Conservation (phyloP, 2,113 vertebrate genomes). For the Vanacampus margaritifer region DNA sequence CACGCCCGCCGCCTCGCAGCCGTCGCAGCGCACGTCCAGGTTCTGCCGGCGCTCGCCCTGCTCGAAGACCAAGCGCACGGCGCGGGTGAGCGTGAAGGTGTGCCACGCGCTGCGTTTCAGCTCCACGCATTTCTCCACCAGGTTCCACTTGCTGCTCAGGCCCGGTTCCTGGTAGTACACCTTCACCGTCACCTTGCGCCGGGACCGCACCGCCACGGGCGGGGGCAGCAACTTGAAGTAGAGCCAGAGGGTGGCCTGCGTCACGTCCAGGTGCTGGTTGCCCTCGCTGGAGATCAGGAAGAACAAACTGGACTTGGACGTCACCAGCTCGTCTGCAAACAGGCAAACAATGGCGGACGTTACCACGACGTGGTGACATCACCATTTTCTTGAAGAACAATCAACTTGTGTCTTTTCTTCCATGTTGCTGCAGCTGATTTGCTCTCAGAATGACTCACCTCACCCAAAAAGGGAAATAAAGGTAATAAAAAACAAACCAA, state of each 20-base stretch:
- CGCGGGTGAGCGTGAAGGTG: conserved; percentile 87
- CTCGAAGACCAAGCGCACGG: conserved; percentile 84
- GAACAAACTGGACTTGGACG: conserved; percentile 90
- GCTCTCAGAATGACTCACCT: not conserved
- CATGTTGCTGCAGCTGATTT: not conserved
- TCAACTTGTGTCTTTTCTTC: not conserved
- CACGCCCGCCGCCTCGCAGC: conserved; percentile 83
- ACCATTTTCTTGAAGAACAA: not conserved
- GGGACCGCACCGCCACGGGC: conserved; percentile 76
- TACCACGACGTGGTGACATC: not conserved
- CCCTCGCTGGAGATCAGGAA: conserved; percentile 95
- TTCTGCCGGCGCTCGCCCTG: conserved; percentile 87
- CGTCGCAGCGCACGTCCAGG: conserved; percentile 92
- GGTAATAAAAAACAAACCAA: too few relatives aligned
- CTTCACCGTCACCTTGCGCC: conserved; percentile 88
- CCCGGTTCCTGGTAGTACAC: conserved; percentile 90
- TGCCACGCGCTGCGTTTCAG: conserved; percentile 96
- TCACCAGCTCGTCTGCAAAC: conserved; percentile 83
- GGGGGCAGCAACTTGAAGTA: conserved; percentile 89
- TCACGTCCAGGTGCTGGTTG: conserved; percentile 89
- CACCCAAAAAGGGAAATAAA: too few relatives aligned
- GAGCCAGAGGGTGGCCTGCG: conserved; percentile 93
- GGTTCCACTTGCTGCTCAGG: conserved; percentile 80
- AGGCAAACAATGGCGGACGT: not conserved
- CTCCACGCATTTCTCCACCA: conserved; percentile 92